These are phyloP conservation scores for Toxonevra muliebris DNA, from an alignment of 2,888 invertebrate species.

Conservation along the genomic window DNA sequence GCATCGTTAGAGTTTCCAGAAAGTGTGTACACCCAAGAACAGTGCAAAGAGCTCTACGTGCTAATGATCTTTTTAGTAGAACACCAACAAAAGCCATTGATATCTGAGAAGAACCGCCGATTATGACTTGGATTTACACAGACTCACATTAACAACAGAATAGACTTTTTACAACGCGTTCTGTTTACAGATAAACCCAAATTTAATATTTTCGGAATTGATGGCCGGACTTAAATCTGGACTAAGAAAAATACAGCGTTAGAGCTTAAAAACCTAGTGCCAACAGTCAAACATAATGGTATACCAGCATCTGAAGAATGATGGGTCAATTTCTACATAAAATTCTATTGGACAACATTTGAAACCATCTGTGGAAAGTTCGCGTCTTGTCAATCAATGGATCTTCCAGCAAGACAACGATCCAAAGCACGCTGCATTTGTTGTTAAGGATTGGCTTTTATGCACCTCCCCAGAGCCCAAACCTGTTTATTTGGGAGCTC, in stretches of 20 bases:
- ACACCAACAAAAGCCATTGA: too few species aligned
- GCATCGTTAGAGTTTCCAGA: too few species aligned
- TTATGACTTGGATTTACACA: too few species aligned
- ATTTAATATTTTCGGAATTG: neutral
- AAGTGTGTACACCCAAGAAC: too few species aligned
- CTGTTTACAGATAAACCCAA: too few species aligned
- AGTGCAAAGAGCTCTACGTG: too few species aligned
- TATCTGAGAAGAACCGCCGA: too few species aligned
- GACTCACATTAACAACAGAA: too few species aligned
- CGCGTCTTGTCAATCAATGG: constrained; percentile 25
- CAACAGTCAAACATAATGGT: constrained; percentile 50
- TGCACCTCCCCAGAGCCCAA: too few species aligned
- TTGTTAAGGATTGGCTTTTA: neutral
- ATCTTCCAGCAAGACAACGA: constrained; percentile 36
- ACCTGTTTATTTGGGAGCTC: too few species aligned
- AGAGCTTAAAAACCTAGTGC: constrained; percentile 13
- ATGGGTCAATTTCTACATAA: constrained; percentile 42
- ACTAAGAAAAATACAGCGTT: constrained; percentile 13
- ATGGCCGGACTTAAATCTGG: neutral
- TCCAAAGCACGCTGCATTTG: constrained; percentile 20
- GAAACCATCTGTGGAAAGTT: constrained; percentile 26
- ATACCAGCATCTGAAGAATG: constrained; percentile 31
- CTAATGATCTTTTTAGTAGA: too few species aligned
- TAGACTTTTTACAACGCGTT: too few species aligned
- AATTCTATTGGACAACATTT: constrained; percentile 36